These are phyloP conservation scores for Fulica atra DNA, from an alignment of 2,113 vertebrate species.

Conservation along the genomic window DNA sequence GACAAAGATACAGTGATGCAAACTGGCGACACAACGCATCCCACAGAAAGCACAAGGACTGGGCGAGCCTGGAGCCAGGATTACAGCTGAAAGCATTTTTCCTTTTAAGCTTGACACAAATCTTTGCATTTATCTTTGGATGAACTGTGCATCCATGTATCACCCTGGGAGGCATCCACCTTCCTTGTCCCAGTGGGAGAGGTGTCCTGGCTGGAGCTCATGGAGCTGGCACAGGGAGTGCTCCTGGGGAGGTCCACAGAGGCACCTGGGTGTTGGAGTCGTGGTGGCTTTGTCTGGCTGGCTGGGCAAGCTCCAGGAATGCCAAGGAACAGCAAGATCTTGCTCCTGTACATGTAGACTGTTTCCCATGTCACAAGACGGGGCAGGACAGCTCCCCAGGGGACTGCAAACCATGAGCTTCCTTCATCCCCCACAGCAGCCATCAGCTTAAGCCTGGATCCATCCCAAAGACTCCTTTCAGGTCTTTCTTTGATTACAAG, in stretches of 20 bases:
- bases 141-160: background rate
- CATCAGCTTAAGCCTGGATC: background rate
- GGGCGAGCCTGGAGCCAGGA: background rate
- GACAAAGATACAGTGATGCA: background rate
- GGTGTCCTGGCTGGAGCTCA: background rate
- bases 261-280: accelerated
- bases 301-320: background rate
- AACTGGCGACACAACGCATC: background rate
- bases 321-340: background rate
- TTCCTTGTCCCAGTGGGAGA: background rate
- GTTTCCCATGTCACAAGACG: background rate
- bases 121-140: background rate
- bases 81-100: background rate
- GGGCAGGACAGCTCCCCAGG: background rate
- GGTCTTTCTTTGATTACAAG: background rate
- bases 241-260: background rate
- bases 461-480: background rate
- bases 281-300: background rate
- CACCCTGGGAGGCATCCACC: background rate
- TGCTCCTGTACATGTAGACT: background rate
- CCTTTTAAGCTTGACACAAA: background rate
- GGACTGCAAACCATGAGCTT: background rate
- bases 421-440: background rate
- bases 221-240: accelerated
- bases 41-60: accelerated